These are phyloP conservation scores for Lethocerus indicus DNA, from an alignment of 1,140 invertebrate species.

Conservation along the genomic window DNA sequence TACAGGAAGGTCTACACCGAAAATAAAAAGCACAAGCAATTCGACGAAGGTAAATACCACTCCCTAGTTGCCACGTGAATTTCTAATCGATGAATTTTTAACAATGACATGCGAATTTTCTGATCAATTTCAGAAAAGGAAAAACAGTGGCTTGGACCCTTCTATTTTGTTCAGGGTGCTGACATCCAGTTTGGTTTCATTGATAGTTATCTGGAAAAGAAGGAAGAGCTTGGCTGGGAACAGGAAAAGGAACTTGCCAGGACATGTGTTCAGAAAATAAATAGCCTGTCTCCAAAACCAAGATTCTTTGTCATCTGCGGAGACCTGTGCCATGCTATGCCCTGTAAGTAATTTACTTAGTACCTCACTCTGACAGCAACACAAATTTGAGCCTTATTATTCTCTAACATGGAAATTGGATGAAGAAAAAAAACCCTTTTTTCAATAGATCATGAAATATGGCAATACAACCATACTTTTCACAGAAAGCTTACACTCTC, in stretches of 20 bases:
- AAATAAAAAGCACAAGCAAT: not conserved
- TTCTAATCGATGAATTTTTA: not conserved
- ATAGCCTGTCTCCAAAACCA: conserved; percentile 30
- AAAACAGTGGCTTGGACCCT: conserved; percentile 21
- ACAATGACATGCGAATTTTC: not conserved
- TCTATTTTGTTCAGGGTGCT: conserved; percentile 32
- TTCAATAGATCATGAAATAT: too few relatives aligned
- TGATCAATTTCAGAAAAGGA: conserved; percentile 9
- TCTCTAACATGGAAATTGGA: too few relatives aligned
- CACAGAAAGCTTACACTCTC: too few relatives aligned
- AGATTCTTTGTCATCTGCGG: conserved; percentile 37
- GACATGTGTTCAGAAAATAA: conserved; percentile 26
- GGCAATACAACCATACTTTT: too few relatives aligned
- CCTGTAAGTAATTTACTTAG: conserved; percentile 24
- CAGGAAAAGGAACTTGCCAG: conserved; percentile 28
- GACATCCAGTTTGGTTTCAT: conserved; percentile 36
- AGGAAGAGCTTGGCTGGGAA: conserved; percentile 25
- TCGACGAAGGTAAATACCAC: not conserved
- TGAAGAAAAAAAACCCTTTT: too few relatives aligned
- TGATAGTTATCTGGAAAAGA: conserved; percentile 23
- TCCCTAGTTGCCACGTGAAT: not conserved
- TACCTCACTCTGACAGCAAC: too few relatives aligned
- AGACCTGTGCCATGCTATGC: conserved; percentile 33
- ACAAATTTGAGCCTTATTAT: too few relatives aligned
- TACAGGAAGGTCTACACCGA: too few relatives aligned